Conservation (phyloP, 2,797 vertebrate species). For the Sebastes umbrosus region DNA sequence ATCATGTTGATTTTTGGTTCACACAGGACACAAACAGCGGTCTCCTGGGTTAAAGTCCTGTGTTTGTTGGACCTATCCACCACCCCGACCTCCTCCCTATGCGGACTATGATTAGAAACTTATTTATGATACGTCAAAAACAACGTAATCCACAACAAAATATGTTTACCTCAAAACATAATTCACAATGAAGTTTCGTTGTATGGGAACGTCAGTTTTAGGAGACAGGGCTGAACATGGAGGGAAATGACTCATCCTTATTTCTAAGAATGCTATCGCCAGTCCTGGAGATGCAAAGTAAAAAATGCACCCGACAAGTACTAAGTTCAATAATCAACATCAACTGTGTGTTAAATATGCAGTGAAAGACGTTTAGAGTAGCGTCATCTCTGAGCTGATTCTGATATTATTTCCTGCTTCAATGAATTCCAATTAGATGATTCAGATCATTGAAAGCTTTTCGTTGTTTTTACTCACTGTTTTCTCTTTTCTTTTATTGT, state of each 20-base stretch:
- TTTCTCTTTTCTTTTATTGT: constrained; percentile 10
- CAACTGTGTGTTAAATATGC: not conserved
- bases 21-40: too few relatives aligned
- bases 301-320: not conserved
- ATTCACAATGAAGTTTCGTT: too few relatives aligned
- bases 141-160: too few relatives aligned
- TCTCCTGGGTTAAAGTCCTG: too few relatives aligned
- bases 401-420: not conserved
- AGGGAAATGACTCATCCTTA: not conserved
- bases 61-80: too few relatives aligned
- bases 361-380: not conserved
- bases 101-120: fast-evolving
- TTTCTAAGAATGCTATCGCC: not conserved
- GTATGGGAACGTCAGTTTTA: too few relatives aligned
- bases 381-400: not conserved
- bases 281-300: not conserved
- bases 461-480: constrained; percentile 15
- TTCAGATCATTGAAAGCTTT: constrained; percentile 13
- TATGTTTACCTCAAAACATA: too few relatives aligned
- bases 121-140: too few relatives aligned
- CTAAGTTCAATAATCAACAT: not conserved
- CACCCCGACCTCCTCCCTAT: too few relatives aligned
- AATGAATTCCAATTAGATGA: constrained; percentile 2
- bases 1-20: too few relatives aligned
- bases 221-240: too few relatives aligned